A percentile compares a stretch with the other conserved stretches of the same genome.
Conservation (phyloP, 1,140 invertebrate species). For the Ostrea denselamellosa region DNA sequence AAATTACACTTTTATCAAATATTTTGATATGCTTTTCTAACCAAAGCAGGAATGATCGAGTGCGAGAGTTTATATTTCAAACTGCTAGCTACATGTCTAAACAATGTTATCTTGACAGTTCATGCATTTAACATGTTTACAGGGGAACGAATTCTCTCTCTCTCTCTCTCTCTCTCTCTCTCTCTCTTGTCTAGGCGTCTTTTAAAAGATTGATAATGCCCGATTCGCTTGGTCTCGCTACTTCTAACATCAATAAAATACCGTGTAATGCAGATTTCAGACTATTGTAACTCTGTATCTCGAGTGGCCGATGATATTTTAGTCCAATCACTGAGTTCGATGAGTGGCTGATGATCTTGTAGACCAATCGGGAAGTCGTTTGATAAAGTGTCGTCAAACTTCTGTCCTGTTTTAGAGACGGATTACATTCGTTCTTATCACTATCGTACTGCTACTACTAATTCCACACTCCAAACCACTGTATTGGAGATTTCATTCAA, state of each 20-base stretch:
- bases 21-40: conserved; percentile 5
- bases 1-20: not conserved
- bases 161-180: not conserved
- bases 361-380: no score
- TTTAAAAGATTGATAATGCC: conserved; percentile 26
- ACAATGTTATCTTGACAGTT: not conserved
- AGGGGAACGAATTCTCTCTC: not conserved
- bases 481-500: conserved; percentile 15
- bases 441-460: not conserved
- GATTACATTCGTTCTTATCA: not conserved
- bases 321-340: not conserved
- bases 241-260: not conserved
- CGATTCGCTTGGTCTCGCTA: conserved; percentile 8
- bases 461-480: not conserved
- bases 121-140: not conserved
- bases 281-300: not conserved
- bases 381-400: no score
- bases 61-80: not conserved
- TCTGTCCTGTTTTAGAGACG: no score
- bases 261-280: not conserved
- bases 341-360: not conserved
- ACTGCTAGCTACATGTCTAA: not conserved
- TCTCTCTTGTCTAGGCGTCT: not conserved
- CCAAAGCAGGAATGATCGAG: not conserved
- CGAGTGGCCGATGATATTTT: not conserved